Base-by-base conservation (phyloP, 2,113 vertebrate species). In the Poecilia latipinna region DNA sequence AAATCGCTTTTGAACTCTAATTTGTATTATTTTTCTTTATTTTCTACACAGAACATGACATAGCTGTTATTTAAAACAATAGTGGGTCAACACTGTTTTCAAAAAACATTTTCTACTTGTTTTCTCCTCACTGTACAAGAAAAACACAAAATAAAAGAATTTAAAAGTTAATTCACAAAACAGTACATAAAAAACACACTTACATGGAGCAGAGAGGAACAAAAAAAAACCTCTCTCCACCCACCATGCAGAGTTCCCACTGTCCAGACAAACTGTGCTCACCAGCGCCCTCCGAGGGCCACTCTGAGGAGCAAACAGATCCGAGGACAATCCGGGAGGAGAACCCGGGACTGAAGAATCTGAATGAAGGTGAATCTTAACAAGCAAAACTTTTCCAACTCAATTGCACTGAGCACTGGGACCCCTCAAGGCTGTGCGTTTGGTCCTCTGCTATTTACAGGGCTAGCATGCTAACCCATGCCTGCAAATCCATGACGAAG, bases 111-210 rank as follows among this genome's bases (percentile, higher is more conserved):
- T 13, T 44, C 82, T 76, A 81, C 62, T 82, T 82, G 80, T 89
- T 84, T 61, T 81, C 12, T 15, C 82, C 54, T 84, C 67, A 86
- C 69, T 88, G 76, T 84, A 93, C 88, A 92, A 70, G 28, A 70
- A 86, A 70, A 88, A 90, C 85, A 91, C 33, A 70, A 86, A 80
- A 62, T 54, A 83, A 65, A 87, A 84, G 80, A 15, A 48, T 48
- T 48, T 22, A 87, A 86, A 77, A 65, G 82, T 12, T 83, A 90
- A 92, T 86, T 82, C 93, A 93, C 86, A 90, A 83, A 28, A 90
- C 86, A 89, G 74, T 89, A 89, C 94, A 95, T 93, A 74, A 61
- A 83, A 31, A 84, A 37, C 5, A 71, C 19, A 64, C 31, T 12
- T 31, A 10, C 22, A 26, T 29, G n/a, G 33, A 54, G 5, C 8